phyloP scores from a whole-genome alignment of 2,797 vertebrate species.

The Steatocranus sp. region DNA sequence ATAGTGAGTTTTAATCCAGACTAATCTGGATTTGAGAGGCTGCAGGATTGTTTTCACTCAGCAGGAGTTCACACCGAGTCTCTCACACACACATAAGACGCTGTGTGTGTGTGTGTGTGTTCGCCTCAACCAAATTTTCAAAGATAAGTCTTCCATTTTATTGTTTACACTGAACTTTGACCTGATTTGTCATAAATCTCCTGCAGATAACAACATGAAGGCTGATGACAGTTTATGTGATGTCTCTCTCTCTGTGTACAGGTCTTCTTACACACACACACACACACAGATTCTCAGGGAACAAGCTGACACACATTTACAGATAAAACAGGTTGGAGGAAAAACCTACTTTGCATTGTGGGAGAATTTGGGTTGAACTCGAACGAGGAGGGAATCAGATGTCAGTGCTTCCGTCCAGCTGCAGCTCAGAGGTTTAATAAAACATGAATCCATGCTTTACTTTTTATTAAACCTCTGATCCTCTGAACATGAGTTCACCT shows the following conservation, averaged over 20 bases:
- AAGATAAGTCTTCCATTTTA: neutral
- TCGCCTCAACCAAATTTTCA: neutral
- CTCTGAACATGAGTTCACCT: neutral
- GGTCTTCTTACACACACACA: neutral
- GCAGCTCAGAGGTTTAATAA: neutral
- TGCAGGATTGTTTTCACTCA: conserved; percentile 31
- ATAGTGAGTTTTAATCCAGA: conserved; percentile 29
- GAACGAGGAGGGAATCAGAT: neutral
- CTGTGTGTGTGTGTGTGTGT: neutral
- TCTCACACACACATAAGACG: neutral
- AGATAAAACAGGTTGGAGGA: neutral
- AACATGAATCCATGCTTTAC: neutral
- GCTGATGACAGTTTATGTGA: neutral
- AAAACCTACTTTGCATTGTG: neutral
- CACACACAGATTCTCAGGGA: neutral
- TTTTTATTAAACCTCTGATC: neutral
- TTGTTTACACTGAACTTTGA: neutral
- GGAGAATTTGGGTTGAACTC: neutral
- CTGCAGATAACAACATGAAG: neutral
- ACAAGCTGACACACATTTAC: neutral
- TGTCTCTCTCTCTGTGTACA: no score
- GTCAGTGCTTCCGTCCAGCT: neutral
- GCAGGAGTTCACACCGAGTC: neutral
- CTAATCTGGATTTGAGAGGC: conserved; percentile 29
- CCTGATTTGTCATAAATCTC: neutral